Evolutionary conservation across 2,113 vertebrate genomes (phyloP).

Genomic region (Apteryx mantelli): DNA sequence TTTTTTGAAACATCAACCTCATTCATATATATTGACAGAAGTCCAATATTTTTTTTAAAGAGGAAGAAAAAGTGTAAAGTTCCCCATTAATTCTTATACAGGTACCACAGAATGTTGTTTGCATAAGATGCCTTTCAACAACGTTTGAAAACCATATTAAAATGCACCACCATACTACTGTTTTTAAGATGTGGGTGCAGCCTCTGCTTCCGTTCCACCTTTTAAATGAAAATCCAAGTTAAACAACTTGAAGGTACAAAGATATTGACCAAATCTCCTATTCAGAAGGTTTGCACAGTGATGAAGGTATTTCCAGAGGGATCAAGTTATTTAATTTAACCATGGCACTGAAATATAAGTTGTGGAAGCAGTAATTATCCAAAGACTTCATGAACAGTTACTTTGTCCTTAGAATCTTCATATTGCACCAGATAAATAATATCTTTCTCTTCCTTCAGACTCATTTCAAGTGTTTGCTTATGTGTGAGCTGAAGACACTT

Average conservation of each 20-base stretch:
- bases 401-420: slow-evolving; percentile 42
- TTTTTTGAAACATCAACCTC: neutral
- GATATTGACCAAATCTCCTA: slow-evolving; percentile 24
- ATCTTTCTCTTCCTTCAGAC: slow-evolving; percentile 26
- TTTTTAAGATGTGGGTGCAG: neutral
- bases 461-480: slow-evolving; percentile 74
- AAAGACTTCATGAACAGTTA: neutral
- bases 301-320: neutral
- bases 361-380: slow-evolving; percentile 50
- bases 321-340: slow-evolving; percentile 42
- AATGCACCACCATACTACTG: neutral
- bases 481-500: slow-evolving; percentile 21
- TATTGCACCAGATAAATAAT: neutral
- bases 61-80: neutral
- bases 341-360: neutral
- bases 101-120: neutral
- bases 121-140: neutral
- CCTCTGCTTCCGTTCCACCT: neutral
- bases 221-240: slow-evolving; percentile 6
- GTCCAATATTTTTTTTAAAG: neutral
- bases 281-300: neutral
- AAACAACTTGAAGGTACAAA: neutral
- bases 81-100: neutral
- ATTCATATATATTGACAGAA: neutral
- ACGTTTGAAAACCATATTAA: neutral